Conservation (phyloP, 2,888 invertebrate species). For the Amphipyra berbera region DNA sequence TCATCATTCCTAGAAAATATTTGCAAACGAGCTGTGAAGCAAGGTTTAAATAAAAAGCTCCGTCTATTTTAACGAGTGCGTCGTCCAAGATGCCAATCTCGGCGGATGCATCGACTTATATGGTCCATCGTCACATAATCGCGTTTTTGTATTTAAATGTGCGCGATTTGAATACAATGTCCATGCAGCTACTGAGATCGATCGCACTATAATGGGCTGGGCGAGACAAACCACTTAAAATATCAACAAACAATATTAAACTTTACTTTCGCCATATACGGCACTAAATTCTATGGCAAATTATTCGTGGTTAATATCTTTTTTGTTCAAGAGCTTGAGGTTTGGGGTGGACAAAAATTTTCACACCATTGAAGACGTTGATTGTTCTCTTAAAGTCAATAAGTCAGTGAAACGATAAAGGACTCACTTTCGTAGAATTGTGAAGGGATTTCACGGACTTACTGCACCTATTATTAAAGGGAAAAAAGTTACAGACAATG, state of each 20-base stretch:
- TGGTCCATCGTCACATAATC: constrained; percentile 86
- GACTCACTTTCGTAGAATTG: constrained; percentile 40
- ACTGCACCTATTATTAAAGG: constrained; percentile 9
- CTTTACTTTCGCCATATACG: background rate
- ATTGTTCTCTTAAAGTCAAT: constrained; percentile 73
- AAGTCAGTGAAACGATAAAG: constrained; percentile 53
- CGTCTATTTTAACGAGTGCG: constrained; percentile 67
- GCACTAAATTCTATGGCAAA: constrained; percentile 8
- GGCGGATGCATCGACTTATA: constrained; percentile 81
- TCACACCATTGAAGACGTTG: constrained; percentile 75
- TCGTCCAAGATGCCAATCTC: constrained; percentile 80
- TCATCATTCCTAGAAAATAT: too few species aligned
- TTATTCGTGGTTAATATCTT: constrained; percentile 23
- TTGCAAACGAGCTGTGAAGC: too few species aligned
- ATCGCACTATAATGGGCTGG: constrained; percentile 80
- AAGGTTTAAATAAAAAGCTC: constrained; percentile 37
- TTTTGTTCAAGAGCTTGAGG: constrained; percentile 22
- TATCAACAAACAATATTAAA: constrained; percentile 20
- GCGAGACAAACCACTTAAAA: constrained; percentile 70
- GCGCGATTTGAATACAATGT: constrained; percentile 88
- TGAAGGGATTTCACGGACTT: constrained; percentile 20
- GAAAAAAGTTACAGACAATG: background rate
- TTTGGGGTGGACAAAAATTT: constrained; percentile 65
- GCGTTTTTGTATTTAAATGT: constrained; percentile 89
- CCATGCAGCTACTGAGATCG: constrained; percentile 80